Evolutionary conservation across 1,140 invertebrate species (phyloP).

Genomic region (Euwallacea similis): DNA sequence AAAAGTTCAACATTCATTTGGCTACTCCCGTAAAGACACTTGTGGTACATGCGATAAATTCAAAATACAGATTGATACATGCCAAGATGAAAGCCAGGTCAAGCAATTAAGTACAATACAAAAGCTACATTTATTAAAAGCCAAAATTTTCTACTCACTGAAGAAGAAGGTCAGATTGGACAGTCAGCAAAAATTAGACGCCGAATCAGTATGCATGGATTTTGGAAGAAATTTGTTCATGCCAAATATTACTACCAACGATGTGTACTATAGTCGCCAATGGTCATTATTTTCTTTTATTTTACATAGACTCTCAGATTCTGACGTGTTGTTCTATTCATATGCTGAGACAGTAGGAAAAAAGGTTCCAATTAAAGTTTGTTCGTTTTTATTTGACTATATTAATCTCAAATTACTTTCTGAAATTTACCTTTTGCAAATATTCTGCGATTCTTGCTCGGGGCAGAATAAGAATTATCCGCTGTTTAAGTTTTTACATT

Average conservation of each 20-base stretch:
- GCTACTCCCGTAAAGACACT: too few species aligned
- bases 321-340: constrained; percentile 37
- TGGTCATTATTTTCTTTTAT: constrained; percentile 43
- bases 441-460: constrained; percentile 45
- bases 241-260: constrained; percentile 45
- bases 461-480: constrained; percentile 49
- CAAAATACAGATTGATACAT: too few species aligned
- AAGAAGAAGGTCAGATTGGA: constrained; percentile 32
- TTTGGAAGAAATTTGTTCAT: constrained; percentile 41
- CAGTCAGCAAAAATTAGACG: constrained; percentile 13
- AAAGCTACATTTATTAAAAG: too few species aligned
- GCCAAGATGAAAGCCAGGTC: too few species aligned
- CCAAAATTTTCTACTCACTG: constrained; percentile 37
- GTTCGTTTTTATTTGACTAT: constrained; percentile 43
- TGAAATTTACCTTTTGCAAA: constrained; percentile 26
- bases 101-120: too few species aligned
- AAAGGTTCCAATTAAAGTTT: constrained; percentile 44
- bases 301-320: constrained; percentile 38
- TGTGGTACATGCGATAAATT: too few species aligned
- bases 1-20: too few species aligned
- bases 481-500: constrained; percentile 36
- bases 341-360: constrained; percentile 40
- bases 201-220: constrained; percentile 42
- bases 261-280: constrained; percentile 46
- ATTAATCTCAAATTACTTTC: constrained; percentile 34